Evolutionary conservation across 1,140 invertebrate genomes (phyloP).

Genomic region (Zaprionus lachaisei): DNA sequence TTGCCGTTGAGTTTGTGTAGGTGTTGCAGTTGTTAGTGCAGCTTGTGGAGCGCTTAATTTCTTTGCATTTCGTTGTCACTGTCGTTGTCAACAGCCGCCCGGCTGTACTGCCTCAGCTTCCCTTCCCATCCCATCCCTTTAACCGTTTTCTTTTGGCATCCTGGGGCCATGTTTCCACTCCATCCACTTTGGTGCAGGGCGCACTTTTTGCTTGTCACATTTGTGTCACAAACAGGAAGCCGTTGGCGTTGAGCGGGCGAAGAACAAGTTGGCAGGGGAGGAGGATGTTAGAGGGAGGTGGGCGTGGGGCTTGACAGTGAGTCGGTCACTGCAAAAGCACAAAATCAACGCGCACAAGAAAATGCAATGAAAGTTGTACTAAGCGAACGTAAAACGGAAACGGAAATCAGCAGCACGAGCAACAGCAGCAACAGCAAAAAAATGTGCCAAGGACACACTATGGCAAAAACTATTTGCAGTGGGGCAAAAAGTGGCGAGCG

Average conservation of each 20-base stretch:
- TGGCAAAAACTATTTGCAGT: slow-evolving; percentile 69
- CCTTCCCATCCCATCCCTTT: no score
- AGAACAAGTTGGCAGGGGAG: background rate
- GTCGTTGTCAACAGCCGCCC: slow-evolving; percentile 61
- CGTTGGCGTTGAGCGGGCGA: slow-evolving; percentile 36
- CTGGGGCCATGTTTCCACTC: slow-evolving; percentile 64
- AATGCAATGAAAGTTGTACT: slow-evolving; percentile 81
- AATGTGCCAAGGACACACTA: slow-evolving; percentile 82
- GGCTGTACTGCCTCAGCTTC: slow-evolving; percentile 17
- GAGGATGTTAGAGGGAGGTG: background rate
- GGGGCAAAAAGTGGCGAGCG: slow-evolving; percentile 27
- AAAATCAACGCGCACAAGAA: slow-evolving; percentile 79
- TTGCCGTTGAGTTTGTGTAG: background rate
- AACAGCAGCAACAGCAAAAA: slow-evolving; percentile 39
- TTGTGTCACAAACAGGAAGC: slow-evolving; percentile 83
- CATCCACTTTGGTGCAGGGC: slow-evolving; percentile 74
- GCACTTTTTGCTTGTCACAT: slow-evolving; percentile 84
- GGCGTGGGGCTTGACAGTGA: slow-evolving; percentile 32
- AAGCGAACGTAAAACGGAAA: slow-evolving; percentile 81
- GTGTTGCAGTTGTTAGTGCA: slow-evolving; percentile 53
- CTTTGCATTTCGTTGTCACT: slow-evolving; percentile 78
- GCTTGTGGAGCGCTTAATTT: slow-evolving; percentile 78
- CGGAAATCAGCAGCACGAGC: slow-evolving; percentile 79
- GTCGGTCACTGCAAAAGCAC: slow-evolving; percentile 65
- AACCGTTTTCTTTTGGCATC: slow-evolving; percentile 16